Evolutionary conservation across 2,888 invertebrate species (phyloP).

Genomic region (Eucera pruinosa): DNA sequence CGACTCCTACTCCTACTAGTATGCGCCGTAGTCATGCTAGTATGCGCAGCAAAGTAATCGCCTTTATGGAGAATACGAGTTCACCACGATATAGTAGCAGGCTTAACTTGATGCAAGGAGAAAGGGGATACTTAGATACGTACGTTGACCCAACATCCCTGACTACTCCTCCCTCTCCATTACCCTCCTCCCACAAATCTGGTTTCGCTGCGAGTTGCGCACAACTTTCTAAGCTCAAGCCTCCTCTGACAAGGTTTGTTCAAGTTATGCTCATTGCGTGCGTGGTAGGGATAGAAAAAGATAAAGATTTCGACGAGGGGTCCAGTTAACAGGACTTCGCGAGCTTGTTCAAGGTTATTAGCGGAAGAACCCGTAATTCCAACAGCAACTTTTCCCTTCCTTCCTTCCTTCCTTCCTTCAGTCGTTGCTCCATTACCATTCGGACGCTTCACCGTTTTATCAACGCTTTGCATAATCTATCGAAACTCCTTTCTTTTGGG

Average conservation of each 20-base stretch:
- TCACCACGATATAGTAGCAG: conserved; percentile 68
- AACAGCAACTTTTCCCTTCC: not conserved
- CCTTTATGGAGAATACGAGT: conserved; percentile 64
- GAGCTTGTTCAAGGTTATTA: conserved; percentile 37
- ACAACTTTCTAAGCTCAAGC: conserved; percentile 78
- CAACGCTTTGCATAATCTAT: too few relatives aligned
- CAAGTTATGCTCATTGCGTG: conserved; percentile 64
- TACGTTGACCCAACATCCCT: conserved; percentile 67
- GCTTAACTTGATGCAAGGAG: conserved; percentile 59
- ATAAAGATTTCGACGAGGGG: conserved; percentile 39
- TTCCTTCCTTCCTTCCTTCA: too few relatives aligned
- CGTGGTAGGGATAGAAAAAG: conserved; percentile 42
- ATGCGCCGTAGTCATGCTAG: conserved; percentile 58
- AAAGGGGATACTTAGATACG: conserved; percentile 50
- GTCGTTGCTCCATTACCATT: not conserved
- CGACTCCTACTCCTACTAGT: conserved; percentile 51
- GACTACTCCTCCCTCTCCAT: conserved; percentile 56
- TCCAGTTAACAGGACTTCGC: conserved; percentile 31
- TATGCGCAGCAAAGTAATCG: conserved; percentile 65
- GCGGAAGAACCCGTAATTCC: not conserved
- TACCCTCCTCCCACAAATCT: conserved; percentile 62
- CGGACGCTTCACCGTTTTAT: too few relatives aligned
- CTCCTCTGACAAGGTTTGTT: conserved; percentile 70
- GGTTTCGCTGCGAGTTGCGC: conserved; percentile 76
- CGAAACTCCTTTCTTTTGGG: too few relatives aligned